A percentile compares a stretch with the other conserved stretches of the same genome.
phyloP scores from a whole-genome alignment of 1,140 invertebrate species.

The Drosophila obscura region DNA sequence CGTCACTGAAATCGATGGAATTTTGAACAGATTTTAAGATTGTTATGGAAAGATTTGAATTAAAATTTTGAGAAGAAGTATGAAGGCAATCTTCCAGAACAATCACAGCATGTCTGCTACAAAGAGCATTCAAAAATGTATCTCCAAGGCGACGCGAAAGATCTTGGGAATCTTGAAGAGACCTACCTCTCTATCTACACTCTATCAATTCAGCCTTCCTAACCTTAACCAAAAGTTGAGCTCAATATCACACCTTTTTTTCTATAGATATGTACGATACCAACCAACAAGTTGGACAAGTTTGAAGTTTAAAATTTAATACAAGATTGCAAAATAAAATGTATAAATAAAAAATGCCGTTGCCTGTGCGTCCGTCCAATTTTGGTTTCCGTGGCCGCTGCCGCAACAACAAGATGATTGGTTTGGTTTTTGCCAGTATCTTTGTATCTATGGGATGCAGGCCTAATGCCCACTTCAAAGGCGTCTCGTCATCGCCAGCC shows the following conservation, averaged over 20 bases:
- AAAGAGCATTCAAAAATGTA: too few relatives aligned
- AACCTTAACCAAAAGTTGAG: constrained; percentile 20
- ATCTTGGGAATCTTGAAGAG: too few relatives aligned
- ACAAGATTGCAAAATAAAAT: constrained; percentile 44
- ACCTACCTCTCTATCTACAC: too few relatives aligned
- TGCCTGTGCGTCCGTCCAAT: not conserved
- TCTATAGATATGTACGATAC: not conserved
- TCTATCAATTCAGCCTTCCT: too few relatives aligned
- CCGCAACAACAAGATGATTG: constrained; percentile 19
- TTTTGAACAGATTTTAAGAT: not conserved
- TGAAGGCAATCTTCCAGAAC: too few relatives aligned
- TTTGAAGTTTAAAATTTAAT: constrained; percentile 40
- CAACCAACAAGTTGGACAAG: constrained; percentile 33
- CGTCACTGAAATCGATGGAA: constrained; percentile 15
- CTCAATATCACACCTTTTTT: constrained; percentile 39
- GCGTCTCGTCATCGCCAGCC: constrained; percentile 32
- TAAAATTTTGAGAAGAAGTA: too few relatives aligned
- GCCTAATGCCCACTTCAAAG: constrained; percentile 56
- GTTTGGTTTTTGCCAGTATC: not conserved
- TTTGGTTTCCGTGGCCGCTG: constrained; percentile 34
- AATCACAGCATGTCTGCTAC: too few relatives aligned
- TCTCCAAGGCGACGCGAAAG: too few relatives aligned
- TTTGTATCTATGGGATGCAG: constrained; percentile 25
- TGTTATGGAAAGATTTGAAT: constrained; percentile 31
- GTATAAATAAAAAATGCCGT: constrained; percentile 21